Evolutionary conservation across 2,113 vertebrate genomes (phyloP), one percentile per base, ranked within the genome.

Genomic region (Catharus bicknelli): DNA sequence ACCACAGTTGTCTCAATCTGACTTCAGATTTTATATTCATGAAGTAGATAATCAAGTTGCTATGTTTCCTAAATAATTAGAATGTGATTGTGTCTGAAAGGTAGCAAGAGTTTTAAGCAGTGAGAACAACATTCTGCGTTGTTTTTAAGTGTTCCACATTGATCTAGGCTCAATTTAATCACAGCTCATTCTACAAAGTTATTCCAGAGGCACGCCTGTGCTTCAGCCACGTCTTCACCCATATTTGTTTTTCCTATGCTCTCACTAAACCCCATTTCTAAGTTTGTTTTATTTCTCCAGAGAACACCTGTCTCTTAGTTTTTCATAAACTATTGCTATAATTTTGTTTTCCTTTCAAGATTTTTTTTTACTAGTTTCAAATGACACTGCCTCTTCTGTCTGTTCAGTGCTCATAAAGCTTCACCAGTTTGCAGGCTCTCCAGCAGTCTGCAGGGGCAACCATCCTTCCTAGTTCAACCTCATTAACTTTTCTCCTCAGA

Each of bases 401-500:
- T 86, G 61, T 79, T 83, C 53, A 76, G 34, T 75, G 55, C 63
- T 87, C 90, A 30, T 48, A 88, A 78, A 72, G 42, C 58, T 85
- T 86, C 55, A 82, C 4, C 70, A 74, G 26, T 10, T 1, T 79
- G n/a, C 47, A 57, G 23, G 34, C 63, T 89, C 67, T 83, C 63
- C 69, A 43, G 69, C 43, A 80, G 70, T 51, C 70, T 90, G 3
- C 48, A 70, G 23, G 69, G 62, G 66, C 63, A 68, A 13, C 53
- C 16, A 70, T 75, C 58, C 70, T 94, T 94, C 80, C 61, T 83
- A 42, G 72, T 91, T 90, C 67, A 93, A 32, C 51, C 47, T 88
- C 53, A 29, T 92, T 82, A 69, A 84, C 47, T 91, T 91, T 94
- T 53, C 79, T 94, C 34, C n/a, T 66, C 64, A 81, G 68, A 79